phyloP scores from a whole-genome alignment of 2,113 vertebrate genomes.

The Lucifuga dentata region DNA sequence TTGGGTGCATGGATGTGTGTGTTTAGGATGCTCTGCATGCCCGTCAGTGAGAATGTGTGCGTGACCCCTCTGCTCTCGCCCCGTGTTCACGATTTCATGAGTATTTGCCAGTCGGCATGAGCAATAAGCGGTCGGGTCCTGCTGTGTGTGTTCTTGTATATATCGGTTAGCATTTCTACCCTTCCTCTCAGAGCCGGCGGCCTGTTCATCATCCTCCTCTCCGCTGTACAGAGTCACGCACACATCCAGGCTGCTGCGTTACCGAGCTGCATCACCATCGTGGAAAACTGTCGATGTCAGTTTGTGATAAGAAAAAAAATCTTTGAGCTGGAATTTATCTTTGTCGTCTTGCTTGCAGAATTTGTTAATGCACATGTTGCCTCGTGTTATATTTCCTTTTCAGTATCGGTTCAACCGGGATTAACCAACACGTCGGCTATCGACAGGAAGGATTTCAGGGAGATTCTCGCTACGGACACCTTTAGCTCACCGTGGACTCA shows the following conservation, averaged over 20 bases:
- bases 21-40: conserved; percentile 4
- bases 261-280: conserved; percentile 18
- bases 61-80: conserved; percentile 27
- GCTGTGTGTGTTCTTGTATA: conserved; percentile 32
- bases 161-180: conserved; percentile 20
- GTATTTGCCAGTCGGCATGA: conserved; percentile 54
- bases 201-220: conserved; percentile 1
- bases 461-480: too few species aligned
- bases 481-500: too few species aligned
- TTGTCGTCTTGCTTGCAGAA: conserved; percentile 23
- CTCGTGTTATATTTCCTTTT: conserved; percentile 3
- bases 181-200: conserved; percentile 25
- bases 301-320: conserved; percentile 27
- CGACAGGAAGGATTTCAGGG: conserved; percentile 4
- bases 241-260: conserved; percentile 4
- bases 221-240: conserved; percentile 31
- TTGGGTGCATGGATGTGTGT: conserved; percentile 22
- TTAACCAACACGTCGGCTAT: too few species aligned
- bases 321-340: neutral
- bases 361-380: conserved; percentile 23
- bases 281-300: conserved; percentile 44
- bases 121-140: conserved; percentile 64
- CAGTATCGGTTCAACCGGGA: too few species aligned
- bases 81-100: conserved; percentile 47
- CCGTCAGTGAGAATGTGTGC: conserved; percentile 5